Base-by-base conservation (phyloP, 1,140 invertebrate species). In the Hesperophylax magnus region DNA sequence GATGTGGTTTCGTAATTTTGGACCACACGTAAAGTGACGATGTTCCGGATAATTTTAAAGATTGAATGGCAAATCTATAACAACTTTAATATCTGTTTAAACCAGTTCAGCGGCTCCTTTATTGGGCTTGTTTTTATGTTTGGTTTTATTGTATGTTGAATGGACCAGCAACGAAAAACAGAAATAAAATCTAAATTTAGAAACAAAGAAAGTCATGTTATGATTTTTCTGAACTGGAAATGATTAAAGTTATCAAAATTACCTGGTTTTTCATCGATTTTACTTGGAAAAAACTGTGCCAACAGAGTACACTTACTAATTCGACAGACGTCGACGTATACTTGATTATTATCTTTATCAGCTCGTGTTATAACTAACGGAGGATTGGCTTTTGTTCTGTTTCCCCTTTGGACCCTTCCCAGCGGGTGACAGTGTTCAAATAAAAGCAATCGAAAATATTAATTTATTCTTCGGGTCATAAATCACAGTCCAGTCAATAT, bases 401-500 rank as follows among this genome's bases (percentile, higher is more conserved):
- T 67, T 34, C 63, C 9, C 17, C 27, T 72, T 47, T 20, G 52
- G 20, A 52, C 52, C 69, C 18, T 17, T 76, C 72, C 7, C 72
- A 34, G 72, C 72, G 56, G 72, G 72, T 9, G 8, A 20, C 53
- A 58, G 34, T 58, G 56, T 58, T n/a, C n/a, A 39, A 34, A 74
- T 22, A 53, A 58, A 56, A 9, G 72, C 53, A 52, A n/a, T 22
- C 22, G 11, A 31, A 67, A 67, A 67, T 67, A 67, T 67, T 67
- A 67, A 61, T 22, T 67, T 27, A 18, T 22, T 67, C 34, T 56
- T 17, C 11, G 52, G 71, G 7, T 20, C 18, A 61, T 76, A 76
- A 76, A 76, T 76, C 72, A 60, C 56, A 15, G 9, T 18, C 60
- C 31, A 9, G 72, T 31, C 56, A 76, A 76, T 76, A 76, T 76